A percentile compares a stretch with the other conserved stretches of the same genome.
These are phyloP conservation scores for Esox niger DNA, from an alignment of 2,113 vertebrate genomes.

Conservation along the genomic window DNA sequence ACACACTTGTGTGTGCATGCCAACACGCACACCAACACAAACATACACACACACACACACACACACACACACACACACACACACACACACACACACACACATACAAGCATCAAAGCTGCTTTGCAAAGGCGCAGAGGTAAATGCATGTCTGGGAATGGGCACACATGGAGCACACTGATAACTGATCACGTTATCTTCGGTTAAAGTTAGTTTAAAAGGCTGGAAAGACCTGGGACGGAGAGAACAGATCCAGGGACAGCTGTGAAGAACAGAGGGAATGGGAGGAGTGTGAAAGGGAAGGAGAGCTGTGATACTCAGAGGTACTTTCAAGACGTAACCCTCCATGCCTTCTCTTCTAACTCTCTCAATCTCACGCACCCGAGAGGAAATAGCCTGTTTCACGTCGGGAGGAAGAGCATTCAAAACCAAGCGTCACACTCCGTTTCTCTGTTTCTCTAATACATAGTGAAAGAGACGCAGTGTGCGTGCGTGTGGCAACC, in stretches of 20 bases:
- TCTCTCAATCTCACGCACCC: too few relatives aligned
- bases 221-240: neutral
- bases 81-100: constrained; percentile 1
- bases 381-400: too few relatives aligned
- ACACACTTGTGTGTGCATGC: neutral
- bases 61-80: neutral
- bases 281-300: neutral
- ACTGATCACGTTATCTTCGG: constrained; percentile 8
- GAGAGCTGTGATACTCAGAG: too few relatives aligned
- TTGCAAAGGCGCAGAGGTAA: neutral
- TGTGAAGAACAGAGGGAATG: neutral
- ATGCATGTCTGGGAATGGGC: neutral
- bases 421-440: too few relatives aligned
- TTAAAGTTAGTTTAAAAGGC: neutral
- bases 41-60: neutral
- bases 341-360: too few relatives aligned
- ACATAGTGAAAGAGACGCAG: neutral
- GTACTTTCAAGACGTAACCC: too few relatives aligned
- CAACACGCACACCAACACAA: neutral
- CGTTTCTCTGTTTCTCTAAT: neutral
- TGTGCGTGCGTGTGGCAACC: neutral
- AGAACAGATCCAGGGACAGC: neutral
- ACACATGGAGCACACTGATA: constrained; percentile 8
- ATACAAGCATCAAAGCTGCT: neutral
- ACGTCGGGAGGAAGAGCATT: too few relatives aligned